phyloP scores from a whole-genome alignment of 1,140 invertebrate species.

The Elysia chlorotica region DNA sequence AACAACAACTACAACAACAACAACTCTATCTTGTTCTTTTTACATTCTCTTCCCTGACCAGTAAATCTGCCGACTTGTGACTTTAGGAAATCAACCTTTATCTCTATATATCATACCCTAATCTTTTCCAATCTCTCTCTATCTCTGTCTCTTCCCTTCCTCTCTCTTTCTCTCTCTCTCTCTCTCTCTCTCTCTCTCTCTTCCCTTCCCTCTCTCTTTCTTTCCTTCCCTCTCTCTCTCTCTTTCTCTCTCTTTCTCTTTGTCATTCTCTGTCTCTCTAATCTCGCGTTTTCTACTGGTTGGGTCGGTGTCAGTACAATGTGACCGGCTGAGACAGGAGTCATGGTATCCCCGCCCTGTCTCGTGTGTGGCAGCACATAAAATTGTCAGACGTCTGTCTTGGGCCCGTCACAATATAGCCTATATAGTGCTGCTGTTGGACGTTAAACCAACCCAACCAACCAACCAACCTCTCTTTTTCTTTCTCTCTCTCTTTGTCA shows the following conservation, averaged over 20 bases:
- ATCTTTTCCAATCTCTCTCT: neutral
- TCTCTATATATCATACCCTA: neutral
- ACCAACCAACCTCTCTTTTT: neutral
- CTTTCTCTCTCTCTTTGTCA: slow-evolving; percentile 6
- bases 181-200: neutral
- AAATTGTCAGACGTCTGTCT: neutral
- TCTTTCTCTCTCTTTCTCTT: neutral
- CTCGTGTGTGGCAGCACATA: neutral
- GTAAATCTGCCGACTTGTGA: neutral
- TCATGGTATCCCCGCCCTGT: neutral
- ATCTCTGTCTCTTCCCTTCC: neutral
- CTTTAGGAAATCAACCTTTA: neutral
- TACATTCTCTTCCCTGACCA: neutral
- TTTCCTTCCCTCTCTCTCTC: neutral
- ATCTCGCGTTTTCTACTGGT: neutral
- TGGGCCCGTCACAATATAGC: neutral
- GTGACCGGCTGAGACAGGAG: neutral
- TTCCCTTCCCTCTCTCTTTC: neutral
- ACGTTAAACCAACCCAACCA: neutral
- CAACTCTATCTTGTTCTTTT: neutral
- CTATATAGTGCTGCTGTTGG: neutral
- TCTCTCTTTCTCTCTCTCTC: neutral
- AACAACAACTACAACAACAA: neutral
- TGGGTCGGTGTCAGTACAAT: neutral
- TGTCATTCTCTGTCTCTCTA: neutral